Conservation (phyloP, 23 tunicate species). For the Clavelina lepadiformis region DNA sequence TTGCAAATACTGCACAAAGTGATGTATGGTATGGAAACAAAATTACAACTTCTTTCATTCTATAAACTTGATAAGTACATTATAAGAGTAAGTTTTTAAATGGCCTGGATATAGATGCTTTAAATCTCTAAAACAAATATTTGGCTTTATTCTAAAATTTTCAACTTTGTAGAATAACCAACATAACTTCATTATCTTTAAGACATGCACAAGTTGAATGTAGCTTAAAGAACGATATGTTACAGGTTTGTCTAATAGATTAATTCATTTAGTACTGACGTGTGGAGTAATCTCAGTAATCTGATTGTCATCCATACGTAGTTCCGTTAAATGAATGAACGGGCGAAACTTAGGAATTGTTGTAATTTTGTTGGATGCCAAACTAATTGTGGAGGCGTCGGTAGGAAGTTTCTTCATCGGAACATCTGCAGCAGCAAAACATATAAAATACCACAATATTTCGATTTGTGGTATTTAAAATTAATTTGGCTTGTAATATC, state of each 20-base stretch:
- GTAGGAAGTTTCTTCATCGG: slow-evolving; percentile 7
- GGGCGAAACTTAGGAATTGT: background rate
- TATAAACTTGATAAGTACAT: too few relatives aligned
- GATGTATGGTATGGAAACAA: background rate
- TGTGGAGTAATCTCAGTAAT: slow-evolving; percentile 27
- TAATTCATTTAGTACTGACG: background rate
- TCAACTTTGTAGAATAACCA: too few relatives aligned
- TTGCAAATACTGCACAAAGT: background rate
- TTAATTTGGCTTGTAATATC: too few relatives aligned
- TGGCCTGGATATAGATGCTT: too few relatives aligned
- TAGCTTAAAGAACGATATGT: too few relatives aligned
- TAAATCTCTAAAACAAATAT: too few relatives aligned
- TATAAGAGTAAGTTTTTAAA: too few relatives aligned
- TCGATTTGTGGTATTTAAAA: too few relatives aligned
- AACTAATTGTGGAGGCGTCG: slow-evolving; percentile 24
- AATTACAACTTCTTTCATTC: background rate
- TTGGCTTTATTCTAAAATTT: too few relatives aligned
- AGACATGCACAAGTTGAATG: too few relatives aligned
- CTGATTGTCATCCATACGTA: slow-evolving; percentile 54
- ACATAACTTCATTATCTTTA: background rate
- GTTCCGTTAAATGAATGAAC: slow-evolving; percentile 16
- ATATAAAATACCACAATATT: background rate
- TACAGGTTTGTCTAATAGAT: too few relatives aligned
- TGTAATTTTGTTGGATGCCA: slow-evolving; percentile 39
- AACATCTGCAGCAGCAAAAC: slow-evolving; percentile 3